Percentiles rank a stretch among this genome's conserved stretches.
phyloP scores from a whole-genome alignment of 2,113 vertebrate species.

The Pavo muticus region DNA sequence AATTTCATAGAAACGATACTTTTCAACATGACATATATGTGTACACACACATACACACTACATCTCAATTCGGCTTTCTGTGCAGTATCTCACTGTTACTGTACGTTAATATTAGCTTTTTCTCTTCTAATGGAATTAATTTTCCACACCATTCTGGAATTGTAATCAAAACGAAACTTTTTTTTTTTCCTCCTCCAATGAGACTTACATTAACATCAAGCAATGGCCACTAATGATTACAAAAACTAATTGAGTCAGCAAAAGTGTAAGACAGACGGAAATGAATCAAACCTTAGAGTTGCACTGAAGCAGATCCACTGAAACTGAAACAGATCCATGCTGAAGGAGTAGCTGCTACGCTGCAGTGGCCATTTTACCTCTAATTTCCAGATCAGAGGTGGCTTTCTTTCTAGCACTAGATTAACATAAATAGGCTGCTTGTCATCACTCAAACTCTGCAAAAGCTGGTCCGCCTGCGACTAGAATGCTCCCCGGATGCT shows the following conservation, averaged over 20 bases:
- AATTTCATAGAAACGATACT: background rate
- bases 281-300: background rate
- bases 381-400: background rate
- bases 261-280: background rate
- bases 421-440: background rate
- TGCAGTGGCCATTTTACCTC: background rate
- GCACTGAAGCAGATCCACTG: background rate
- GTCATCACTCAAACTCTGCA: background rate
- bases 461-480: background rate
- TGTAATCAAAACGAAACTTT: background rate
- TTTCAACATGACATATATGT: background rate
- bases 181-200: background rate
- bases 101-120: background rate
- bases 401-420: background rate
- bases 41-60: background rate
- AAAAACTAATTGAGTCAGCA: background rate
- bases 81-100: background rate
- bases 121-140: background rate
- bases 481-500: background rate
- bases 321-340: background rate
- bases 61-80: background rate
- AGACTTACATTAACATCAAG: background rate
- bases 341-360: background rate
- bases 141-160: background rate
- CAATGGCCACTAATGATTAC: background rate